Conservation (phyloP, 2,888 invertebrate species). For the Ditylenchus weischeri region DNA sequence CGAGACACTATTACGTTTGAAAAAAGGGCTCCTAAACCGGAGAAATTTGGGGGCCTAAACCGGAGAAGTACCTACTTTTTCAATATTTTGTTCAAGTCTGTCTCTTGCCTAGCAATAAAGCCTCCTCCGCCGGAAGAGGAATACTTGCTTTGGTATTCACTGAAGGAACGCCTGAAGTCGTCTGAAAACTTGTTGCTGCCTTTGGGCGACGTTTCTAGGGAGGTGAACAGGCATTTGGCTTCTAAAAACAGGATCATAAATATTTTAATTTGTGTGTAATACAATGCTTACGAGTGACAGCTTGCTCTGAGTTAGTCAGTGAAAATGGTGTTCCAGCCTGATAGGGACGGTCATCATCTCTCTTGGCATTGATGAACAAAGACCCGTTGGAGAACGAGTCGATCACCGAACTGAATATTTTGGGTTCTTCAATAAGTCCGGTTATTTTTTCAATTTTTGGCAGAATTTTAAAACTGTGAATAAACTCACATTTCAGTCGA, state of each 20-base stretch:
- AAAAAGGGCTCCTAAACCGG: too few relatives aligned
- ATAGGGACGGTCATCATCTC: slow-evolving; percentile 13
- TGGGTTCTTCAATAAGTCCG: neutral
- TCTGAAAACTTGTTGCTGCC: too few relatives aligned
- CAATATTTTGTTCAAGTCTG: neutral
- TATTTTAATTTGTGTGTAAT: neutral
- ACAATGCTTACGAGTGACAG: slow-evolving; percentile 12
- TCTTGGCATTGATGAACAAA: slow-evolving; percentile 14
- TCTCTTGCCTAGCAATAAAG: neutral
- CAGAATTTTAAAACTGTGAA: neutral
- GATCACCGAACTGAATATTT: slow-evolving; percentile 17
- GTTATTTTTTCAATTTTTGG: neutral
- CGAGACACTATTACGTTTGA: too few relatives aligned
- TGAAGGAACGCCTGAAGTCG: neutral
- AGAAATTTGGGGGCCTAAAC: too few relatives aligned
- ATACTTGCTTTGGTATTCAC: slow-evolving; percentile 2
- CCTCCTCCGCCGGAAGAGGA: neutral
- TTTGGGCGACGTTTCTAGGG: too few relatives aligned
- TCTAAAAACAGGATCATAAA: neutral
- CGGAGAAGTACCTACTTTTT: too few relatives aligned
- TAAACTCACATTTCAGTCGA: neutral
- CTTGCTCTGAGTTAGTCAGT: slow-evolving; percentile 8
- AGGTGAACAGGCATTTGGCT: neutral
- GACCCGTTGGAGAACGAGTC: slow-evolving; percentile 19
- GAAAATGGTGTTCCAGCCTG: slow-evolving; percentile 9